Base-by-base conservation (phyloP, 2,888 invertebrate species). In the Stenurella melanura region DNA sequence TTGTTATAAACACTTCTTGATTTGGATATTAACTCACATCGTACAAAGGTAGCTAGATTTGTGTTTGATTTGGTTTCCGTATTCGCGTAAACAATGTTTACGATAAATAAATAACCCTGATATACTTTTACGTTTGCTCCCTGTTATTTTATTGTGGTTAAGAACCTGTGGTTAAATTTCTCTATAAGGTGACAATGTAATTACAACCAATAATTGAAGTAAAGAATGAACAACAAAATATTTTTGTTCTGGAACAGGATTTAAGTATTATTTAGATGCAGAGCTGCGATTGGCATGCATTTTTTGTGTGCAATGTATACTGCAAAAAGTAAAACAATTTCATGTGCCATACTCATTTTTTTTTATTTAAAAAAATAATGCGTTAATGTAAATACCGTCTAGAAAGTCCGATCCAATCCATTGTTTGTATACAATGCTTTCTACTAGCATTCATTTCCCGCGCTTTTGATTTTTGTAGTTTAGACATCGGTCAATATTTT, bases 1-100 rank as follows among this genome's bases (percentile, higher is more conserved):
- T 75, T 75, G 54, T 60, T 21, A 58, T 61, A 21, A 64, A 70
- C 64, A 26, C 18, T 70, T 68, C 18, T 61, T 21, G 71, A 72
- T 61, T 72, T 63, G 71, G 71, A 72, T 63, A 72, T 63, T 54
- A 54, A 34, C 26, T 30, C 30, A 50, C 71, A 17, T n/a, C 67
- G 54, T 17, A 67, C 50, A 21, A 26, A 72, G 70, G 70, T 70
- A 70, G 60, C 19, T 70, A 58, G 58, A 12, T 58, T 58, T 58
- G 58, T 58, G 10, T 58, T 58, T 58, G 19, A 58, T 58, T 58
- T 58, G 21, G 21, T 21, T 58, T 58, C 58, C 50, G 50, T n/a
- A 50, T 50, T 3, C n/a, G 4, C 50, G n/a, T 50, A 50, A 50
- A 50, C 50, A 50, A 50, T 50, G 50, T 50, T 50, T n/a, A n/a